phyloP scores from a whole-genome alignment of 2,113 vertebrate genomes.

The Cinclus cinclus region DNA sequence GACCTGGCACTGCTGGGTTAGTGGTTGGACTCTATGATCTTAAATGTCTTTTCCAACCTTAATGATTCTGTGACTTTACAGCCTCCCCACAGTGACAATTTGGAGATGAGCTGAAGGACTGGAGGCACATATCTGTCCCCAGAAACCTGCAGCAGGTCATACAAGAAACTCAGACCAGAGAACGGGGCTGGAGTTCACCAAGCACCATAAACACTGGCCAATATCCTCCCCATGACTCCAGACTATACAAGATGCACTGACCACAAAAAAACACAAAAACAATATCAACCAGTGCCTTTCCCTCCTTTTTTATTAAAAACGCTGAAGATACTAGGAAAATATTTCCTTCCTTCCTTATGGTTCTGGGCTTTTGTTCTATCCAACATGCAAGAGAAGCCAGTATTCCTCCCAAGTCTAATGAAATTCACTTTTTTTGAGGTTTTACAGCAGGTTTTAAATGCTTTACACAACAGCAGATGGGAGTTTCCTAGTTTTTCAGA shows the following conservation, averaged over 20 bases:
- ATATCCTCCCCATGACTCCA: not conserved
- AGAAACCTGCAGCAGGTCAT: not conserved
- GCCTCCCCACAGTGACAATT: not conserved
- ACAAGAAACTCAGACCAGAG: not conserved
- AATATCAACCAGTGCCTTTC: not conserved
- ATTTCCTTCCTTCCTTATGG: not conserved
- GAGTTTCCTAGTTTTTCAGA: slow-evolving; percentile 11
- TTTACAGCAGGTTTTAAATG: not conserved
- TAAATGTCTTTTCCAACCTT: not conserved
- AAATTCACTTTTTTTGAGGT: not conserved
- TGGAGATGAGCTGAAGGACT: not conserved
- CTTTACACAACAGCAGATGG: not conserved
- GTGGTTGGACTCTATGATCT: too few relatives aligned
- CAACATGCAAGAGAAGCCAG: not conserved
- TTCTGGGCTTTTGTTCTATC: not conserved
- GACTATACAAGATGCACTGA: not conserved
- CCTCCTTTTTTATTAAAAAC: not conserved
- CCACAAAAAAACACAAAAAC: not conserved
- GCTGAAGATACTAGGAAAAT: not conserved
- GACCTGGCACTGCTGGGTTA: not conserved
- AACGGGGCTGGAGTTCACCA: not conserved
- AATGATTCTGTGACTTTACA: not conserved
- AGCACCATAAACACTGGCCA: not conserved
- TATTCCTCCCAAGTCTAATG: not conserved
- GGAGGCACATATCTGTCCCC: not conserved